These are phyloP conservation scores for Galemys pyrenaicus DNA, from an alignment of 2,113 vertebrate genomes.

Conservation along the genomic window DNA sequence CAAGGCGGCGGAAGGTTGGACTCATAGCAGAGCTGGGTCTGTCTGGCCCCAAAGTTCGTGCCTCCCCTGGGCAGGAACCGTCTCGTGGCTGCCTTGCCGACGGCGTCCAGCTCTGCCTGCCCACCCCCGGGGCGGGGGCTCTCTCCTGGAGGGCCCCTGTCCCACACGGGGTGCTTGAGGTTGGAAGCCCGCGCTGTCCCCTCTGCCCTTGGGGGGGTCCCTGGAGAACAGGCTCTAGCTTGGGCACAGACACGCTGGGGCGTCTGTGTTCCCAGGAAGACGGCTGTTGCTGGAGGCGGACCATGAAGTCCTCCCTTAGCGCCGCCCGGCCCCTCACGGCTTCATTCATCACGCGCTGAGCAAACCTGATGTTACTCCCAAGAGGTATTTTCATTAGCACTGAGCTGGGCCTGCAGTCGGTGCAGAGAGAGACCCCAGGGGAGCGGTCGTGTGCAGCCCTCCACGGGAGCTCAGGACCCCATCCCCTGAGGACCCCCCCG, in stretches of 20 bases:
- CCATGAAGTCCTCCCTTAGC: no score
- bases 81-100: background rate
- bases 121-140: background rate
- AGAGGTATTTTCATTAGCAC: background rate
- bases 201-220: background rate
- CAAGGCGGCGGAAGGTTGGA: background rate
- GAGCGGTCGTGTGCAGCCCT: background rate
- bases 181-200: background rate
- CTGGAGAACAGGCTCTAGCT: background rate
- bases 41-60: no score
- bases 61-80: background rate
- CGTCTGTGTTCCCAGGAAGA: background rate
- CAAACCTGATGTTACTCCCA: background rate
- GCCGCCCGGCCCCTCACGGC: background rate
- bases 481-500: background rate
- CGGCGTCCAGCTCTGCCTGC: background rate
- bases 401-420: background rate
- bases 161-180: background rate
- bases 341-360: background rate
- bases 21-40: background rate
- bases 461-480: background rate
- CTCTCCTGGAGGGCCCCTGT: background rate
- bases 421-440: background rate
- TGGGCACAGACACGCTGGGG: background rate
- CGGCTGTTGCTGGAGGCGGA: background rate